A percentile compares a stretch with the other conserved stretches of the same genome.
Conservation (phyloP, 2,113 vertebrate species). For the Aviceda subcristata region DNA sequence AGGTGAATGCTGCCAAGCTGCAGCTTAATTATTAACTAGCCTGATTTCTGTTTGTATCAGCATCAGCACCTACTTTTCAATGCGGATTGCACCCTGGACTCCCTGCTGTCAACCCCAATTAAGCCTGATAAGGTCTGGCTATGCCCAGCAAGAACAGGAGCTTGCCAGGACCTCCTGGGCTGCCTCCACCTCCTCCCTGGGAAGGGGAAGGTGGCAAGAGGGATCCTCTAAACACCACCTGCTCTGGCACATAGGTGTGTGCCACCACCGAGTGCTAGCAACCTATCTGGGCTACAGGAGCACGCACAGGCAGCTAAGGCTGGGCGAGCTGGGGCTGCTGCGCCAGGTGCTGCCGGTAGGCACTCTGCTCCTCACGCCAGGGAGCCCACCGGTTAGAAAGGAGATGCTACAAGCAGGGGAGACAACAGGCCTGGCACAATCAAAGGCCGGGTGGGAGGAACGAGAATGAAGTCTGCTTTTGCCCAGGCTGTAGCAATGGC, state of each 20-base stretch:
- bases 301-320: not conserved
- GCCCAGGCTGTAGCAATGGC: not conserved
- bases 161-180: not conserved
- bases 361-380: not conserved
- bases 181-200: not conserved
- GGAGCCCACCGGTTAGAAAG: not conserved
- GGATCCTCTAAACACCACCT: not conserved
- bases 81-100: slow-evolving; percentile 25
- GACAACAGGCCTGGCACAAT: not conserved
- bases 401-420: not conserved
- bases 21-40: slow-evolving; percentile 66
- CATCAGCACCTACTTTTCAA: slow-evolving; percentile 35
- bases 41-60: slow-evolving; percentile 57
- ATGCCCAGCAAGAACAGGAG: not conserved
- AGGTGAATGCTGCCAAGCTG: slow-evolving; percentile 52
- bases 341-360: not conserved
- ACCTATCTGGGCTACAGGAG: not conserved
- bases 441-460: not conserved
- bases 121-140: slow-evolving; percentile 58
- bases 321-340: not conserved
- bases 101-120: slow-evolving; percentile 45
- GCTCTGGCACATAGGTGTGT: not conserved
- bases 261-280: not conserved
- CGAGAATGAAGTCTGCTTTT: not conserved
- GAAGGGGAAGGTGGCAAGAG: not conserved